Percentiles rank a stretch among this genome's conserved stretches.
Conservation (phyloP, 1,140 invertebrate genomes). For the Agraylea sexmaculata region DNA sequence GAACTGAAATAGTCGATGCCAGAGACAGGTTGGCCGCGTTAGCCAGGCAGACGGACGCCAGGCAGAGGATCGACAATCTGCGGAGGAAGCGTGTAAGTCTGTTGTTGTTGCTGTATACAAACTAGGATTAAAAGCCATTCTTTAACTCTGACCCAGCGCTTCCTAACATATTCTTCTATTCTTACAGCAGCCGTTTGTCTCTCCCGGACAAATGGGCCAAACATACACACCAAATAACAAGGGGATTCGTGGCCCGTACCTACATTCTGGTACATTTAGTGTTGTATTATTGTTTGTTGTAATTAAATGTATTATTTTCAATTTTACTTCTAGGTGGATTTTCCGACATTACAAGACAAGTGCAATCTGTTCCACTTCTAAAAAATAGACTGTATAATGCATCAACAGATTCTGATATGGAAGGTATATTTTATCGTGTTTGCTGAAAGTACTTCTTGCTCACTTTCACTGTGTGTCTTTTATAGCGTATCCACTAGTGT, state of each 20-base stretch:
- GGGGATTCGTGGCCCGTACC: neutral
- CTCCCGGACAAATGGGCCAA: neutral
- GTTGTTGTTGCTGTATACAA: neutral
- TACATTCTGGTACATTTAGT: neutral
- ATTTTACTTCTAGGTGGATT: slow-evolving; percentile 9
- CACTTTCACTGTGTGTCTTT: neutral
- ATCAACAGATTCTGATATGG: slow-evolving; percentile 18
- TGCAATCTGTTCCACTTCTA: slow-evolving; percentile 14
- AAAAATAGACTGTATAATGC: slow-evolving; percentile 9
- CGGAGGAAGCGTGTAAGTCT: slow-evolving; percentile 30
- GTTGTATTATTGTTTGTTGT: neutral
- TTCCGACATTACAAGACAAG: slow-evolving; percentile 20
- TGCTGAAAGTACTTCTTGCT: neutral
- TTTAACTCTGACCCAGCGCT: neutral
- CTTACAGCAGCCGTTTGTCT: neutral
- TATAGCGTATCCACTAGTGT: slow-evolving; percentile 3
- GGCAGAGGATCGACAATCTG: slow-evolving; percentile 48
- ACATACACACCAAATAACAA: neutral
- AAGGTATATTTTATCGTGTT: slow-evolving; percentile 5
- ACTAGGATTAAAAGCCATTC: neutral
- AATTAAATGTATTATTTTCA: neutral
- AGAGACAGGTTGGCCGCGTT: slow-evolving; percentile 53
- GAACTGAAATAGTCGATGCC: slow-evolving; percentile 51
- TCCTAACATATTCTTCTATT: neutral
- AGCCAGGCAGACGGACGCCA: slow-evolving; percentile 53